Percentiles rank a stretch among this genome's conserved stretches.
These are phyloP conservation scores for Drosophila tani DNA, from an alignment of 1,140 invertebrate genomes.

Conservation along the genomic window DNA sequence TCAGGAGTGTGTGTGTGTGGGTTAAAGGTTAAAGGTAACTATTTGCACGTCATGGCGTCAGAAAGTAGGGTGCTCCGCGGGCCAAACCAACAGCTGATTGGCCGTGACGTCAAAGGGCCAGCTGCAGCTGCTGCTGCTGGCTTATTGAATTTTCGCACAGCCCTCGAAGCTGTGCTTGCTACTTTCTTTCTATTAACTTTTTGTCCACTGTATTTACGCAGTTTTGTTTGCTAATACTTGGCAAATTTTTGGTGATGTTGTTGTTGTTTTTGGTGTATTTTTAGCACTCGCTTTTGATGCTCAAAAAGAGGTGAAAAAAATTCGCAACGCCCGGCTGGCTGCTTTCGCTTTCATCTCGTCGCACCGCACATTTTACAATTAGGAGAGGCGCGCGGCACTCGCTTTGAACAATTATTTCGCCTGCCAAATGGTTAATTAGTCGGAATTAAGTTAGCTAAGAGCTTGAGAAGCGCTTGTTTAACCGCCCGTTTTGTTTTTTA, in stretches of 20 bases:
- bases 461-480: background rate
- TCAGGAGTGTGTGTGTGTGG: background rate
- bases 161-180: background rate
- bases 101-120: conserved; percentile 61
- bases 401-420: conserved; percentile 8
- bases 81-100: conserved; percentile 46
- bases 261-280: conserved; percentile 33
- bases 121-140: conserved; percentile 22
- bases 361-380: conserved; percentile 1
- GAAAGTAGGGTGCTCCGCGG: conserved; percentile 26
- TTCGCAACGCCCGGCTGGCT: conserved; percentile 3
- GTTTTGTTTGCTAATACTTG: conserved; percentile 34
- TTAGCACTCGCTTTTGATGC: conserved; percentile 37
- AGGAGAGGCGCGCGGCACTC: background rate
- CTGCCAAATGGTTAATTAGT: conserved; percentile 12
- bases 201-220: conserved; percentile 55
- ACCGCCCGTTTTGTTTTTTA: conserved; percentile 32
- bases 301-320: conserved; percentile 14
- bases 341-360: conserved; percentile 22
- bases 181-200: conserved; percentile 29
- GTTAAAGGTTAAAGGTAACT: conserved; percentile 2
- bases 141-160: conserved; percentile 63
- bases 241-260: conserved; percentile 18
- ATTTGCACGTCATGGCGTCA: conserved; percentile 23
- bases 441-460: conserved; percentile 9